Base-by-base conservation (phyloP, 2,113 vertebrate genomes). In the Perccottus glenii region DNA sequence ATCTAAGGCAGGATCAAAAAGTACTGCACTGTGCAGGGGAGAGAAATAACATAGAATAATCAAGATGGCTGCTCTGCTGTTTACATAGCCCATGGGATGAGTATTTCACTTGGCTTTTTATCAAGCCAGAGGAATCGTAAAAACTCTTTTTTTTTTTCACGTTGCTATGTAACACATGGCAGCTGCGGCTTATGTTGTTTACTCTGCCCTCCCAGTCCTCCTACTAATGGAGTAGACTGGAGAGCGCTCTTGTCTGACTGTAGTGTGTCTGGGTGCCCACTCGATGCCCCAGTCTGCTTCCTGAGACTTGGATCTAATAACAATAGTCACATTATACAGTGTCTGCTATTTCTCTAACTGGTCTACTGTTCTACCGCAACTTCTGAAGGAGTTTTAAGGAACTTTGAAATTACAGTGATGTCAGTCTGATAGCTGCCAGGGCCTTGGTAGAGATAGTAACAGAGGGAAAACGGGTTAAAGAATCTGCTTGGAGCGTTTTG, bases 91-190 rank as follows among this genome's bases (percentile, higher is more conserved):
- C 73, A 36, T 33, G 70, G 81, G 80, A 78, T 38, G 67, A 75
- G 64, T 69, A 64, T 80, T 85, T 80, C 67, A 15, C 60, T 68
- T 89, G 77, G 85, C 68, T 69, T 64, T 70, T 67, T 50, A 75
- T 78, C 70, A 53, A 68, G 70, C 56, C 51, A n/a, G 64, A 50
- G 78, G 84, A 89, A 82, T 88, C 71, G 83, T 71, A 60, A 56
- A 27, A 77, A 89, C 53, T 65, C 56, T 49, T 75, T 83, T 86
- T 83, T 86, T 27, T 27, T 27, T 86, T 75, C 75, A 80, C 68
- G 75, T 67, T 14, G 40, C 69, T 50, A 10, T 69, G 70, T 73
- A 69, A 52, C 15, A 69, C 43, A 60, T 57, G 64, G 64, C 68
- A 60, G 75, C 80, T 80, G 86, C 45, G 7, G 81, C 60, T 81